These are phyloP conservation scores for Ammodytes marinus DNA, from an alignment of 2,113 vertebrate genomes.

Conservation along the genomic window DNA sequence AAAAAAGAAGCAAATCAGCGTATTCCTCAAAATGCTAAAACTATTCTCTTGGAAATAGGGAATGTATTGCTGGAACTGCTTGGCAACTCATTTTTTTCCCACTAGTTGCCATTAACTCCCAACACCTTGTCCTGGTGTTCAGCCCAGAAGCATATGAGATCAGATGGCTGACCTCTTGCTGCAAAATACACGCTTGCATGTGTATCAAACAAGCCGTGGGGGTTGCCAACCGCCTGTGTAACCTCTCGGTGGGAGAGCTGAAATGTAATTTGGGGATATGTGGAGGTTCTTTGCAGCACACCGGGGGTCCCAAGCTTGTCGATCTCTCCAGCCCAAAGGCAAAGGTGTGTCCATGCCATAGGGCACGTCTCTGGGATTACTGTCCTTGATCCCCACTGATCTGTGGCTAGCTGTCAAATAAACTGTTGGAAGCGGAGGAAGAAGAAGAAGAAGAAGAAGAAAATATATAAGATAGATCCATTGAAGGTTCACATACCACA, in stretches of 20 bases:
- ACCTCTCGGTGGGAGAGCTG: slow-evolving; percentile 53
- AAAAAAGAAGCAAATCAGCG: background rate
- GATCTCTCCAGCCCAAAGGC: slow-evolving; percentile 62
- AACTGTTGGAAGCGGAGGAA: slow-evolving; percentile 42
- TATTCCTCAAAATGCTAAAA: background rate
- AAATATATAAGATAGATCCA: slow-evolving; percentile 7
- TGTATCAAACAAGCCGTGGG: slow-evolving; percentile 45
- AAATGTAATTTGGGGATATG: slow-evolving; percentile 71
- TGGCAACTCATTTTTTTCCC: background rate
- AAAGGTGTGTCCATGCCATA: slow-evolving; percentile 65
- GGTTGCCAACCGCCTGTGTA: slow-evolving; percentile 24
- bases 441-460: background rate
- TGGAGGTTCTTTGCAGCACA: slow-evolving; percentile 35
- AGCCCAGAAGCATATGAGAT: slow-evolving; percentile 17
- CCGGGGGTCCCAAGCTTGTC: slow-evolving; percentile 48
- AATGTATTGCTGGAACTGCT: background rate
- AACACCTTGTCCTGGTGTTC: background rate
- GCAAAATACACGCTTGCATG: slow-evolving; percentile 29
- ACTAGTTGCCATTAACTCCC: background rate
- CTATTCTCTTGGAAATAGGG: background rate
- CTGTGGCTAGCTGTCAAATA: slow-evolving; percentile 64
- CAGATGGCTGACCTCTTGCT: slow-evolving; percentile 26
- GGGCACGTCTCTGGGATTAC: slow-evolving; percentile 75
- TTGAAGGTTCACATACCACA: slow-evolving; percentile 42
- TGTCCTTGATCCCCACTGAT: slow-evolving; percentile 76